phyloP scores from a whole-genome alignment of 1,140 invertebrate species.

The Paralvinella palmiformis region DNA sequence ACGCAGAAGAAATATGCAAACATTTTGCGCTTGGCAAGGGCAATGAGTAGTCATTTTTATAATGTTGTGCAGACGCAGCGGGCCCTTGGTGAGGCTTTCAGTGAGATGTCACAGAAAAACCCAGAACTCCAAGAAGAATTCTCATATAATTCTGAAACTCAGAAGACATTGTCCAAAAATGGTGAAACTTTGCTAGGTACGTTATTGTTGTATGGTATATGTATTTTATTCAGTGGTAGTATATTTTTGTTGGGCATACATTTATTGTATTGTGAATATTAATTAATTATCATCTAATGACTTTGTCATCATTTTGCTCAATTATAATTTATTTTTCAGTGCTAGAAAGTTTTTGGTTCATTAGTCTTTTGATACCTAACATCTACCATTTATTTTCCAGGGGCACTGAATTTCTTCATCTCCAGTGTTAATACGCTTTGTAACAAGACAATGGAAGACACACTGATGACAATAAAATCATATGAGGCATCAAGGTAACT shows the following conservation, averaged over 20 bases:
- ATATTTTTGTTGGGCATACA: no score
- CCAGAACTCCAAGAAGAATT: conserved; percentile 93
- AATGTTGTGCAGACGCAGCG: conserved; percentile 77
- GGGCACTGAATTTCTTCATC: conserved; percentile 91
- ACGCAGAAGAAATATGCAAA: conserved; percentile 81
- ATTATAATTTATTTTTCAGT: no score
- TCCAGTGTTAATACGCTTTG: conserved; percentile 90
- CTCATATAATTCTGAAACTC: conserved; percentile 90
- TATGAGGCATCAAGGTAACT: conserved; percentile 82
- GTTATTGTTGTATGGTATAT: no score
- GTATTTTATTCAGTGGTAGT: no score
- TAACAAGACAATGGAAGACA: conserved; percentile 95
- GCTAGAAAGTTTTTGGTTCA: no score
- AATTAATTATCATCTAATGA: no score
- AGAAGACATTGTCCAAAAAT: conserved; percentile 87
- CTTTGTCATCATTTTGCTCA: no score
- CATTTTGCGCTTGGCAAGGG: conserved; percentile 59
- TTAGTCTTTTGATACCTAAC: neutral
- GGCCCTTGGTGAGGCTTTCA: conserved; percentile 76
- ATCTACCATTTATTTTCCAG: conserved; percentile 25
- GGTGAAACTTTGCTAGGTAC: conserved; percentile 75
- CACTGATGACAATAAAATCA: conserved; percentile 82
- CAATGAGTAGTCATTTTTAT: conserved; percentile 80
- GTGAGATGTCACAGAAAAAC: conserved; percentile 88
- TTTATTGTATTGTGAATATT: no score